phyloP scores from a whole-genome alignment of 2,113 vertebrate species.

The Sapayoa aenigma region DNA sequence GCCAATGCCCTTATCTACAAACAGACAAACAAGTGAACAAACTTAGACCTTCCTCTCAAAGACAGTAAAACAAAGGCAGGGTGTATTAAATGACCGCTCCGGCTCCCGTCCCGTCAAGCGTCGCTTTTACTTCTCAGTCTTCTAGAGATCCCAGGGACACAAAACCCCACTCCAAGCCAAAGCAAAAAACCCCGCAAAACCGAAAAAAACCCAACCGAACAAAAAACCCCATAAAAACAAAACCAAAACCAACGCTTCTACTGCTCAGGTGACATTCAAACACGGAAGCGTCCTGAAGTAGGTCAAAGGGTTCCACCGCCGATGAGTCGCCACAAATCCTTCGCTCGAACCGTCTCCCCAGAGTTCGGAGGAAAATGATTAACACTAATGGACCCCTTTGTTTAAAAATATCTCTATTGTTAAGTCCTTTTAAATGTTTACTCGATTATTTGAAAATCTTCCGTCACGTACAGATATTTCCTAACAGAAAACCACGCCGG shows the following conservation, averaged over 20 bases:
- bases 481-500: background rate
- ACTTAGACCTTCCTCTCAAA: background rate
- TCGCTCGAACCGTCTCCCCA: background rate
- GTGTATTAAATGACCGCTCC: background rate
- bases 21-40: background rate
- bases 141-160: no score
- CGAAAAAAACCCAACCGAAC: background rate
- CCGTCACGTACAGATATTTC: background rate
- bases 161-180: background rate
- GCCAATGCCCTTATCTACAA: background rate
- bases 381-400: background rate
- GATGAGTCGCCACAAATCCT: background rate
- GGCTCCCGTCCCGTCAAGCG: background rate
- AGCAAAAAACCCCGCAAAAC: background rate
- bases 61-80: background rate
- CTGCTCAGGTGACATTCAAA: background rate
- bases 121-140: background rate
- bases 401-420: background rate
- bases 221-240: background rate
- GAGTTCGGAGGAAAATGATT: background rate
- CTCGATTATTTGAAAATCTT: background rate
- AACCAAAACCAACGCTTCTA: background rate
- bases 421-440: background rate
- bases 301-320: background rate
- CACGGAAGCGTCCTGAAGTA: background rate